Evolutionary conservation across 2,888 invertebrate genomes (phyloP).

Genomic region (Apodemia hepburni): DNA sequence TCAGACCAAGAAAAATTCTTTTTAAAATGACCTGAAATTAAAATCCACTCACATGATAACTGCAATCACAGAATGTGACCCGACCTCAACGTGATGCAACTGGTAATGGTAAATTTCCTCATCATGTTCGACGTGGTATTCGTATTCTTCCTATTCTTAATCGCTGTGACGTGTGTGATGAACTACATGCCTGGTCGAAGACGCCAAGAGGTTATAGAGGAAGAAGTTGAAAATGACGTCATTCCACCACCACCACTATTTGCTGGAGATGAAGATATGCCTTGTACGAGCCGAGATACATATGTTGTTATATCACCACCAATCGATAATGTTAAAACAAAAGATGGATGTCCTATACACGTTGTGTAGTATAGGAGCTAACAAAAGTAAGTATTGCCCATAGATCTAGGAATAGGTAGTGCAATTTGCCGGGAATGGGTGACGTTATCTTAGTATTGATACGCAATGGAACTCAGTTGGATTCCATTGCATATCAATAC

Average conservation of each 20-base stretch:
- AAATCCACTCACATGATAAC: constrained; percentile 15
- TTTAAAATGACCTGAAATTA: constrained; percentile 27
- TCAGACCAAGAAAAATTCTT: constrained; percentile 36
- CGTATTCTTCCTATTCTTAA: constrained; percentile 91
- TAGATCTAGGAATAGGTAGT: too few relatives aligned
- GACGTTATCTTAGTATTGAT: too few relatives aligned
- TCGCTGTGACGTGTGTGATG: constrained; percentile 90
- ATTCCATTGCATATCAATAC: too few relatives aligned
- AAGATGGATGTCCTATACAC: constrained; percentile 72
- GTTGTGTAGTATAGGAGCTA: constrained; percentile 70
- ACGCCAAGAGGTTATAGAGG: constrained; percentile 72
- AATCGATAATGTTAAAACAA: constrained; percentile 56
- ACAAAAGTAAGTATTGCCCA: constrained; percentile 50
- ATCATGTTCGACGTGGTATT: constrained; percentile 94
- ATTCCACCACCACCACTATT: constrained; percentile 74
- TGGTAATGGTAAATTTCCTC: constrained; percentile 91
- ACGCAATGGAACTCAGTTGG: too few relatives aligned
- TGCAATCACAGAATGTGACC: constrained; percentile 62
- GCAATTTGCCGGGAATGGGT: too few relatives aligned
- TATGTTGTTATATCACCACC: constrained; percentile 74
- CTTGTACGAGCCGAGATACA: constrained; percentile 61
- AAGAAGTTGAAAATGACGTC: constrained; percentile 70
- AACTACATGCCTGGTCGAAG: constrained; percentile 87
- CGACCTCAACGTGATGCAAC: constrained; percentile 84
- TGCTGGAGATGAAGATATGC: constrained; percentile 53